A percentile compares a stretch with the other conserved stretches of the same genome.
These are phyloP conservation scores for Polypterus bichir DNA, from an alignment of 2,113 vertebrate genomes.

Conservation along the genomic window DNA sequence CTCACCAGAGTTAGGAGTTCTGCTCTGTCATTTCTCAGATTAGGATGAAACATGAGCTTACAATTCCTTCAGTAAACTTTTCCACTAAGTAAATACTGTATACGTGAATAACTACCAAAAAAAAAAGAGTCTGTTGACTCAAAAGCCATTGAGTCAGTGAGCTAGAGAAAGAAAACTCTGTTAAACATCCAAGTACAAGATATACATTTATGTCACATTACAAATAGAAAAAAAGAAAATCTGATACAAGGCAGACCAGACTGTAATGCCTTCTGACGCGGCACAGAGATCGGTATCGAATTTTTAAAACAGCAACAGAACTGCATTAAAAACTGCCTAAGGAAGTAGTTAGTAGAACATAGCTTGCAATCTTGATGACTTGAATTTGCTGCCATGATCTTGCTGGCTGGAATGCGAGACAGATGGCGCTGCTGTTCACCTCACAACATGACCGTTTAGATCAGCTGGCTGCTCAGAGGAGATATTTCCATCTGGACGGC, in stretches of 20 bases:
- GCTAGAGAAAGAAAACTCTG: not conserved
- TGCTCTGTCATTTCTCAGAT: too few species aligned
- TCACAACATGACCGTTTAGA: conserved; percentile 1
- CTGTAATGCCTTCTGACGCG: not conserved
- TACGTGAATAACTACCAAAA: too few species aligned
- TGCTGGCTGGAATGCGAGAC: conserved; percentile 2
- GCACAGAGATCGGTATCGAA: not conserved
- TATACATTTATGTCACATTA: not conserved
- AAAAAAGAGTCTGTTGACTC: too few species aligned
- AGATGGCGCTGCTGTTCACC: conserved; percentile 4
- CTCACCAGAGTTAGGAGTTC: too few species aligned
- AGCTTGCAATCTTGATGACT: not conserved
- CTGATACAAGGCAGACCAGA: not conserved
- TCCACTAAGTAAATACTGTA: too few species aligned
- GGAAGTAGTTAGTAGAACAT: not conserved
- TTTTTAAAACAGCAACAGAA: not conserved
- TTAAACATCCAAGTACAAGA: not conserved
- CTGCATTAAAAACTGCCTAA: not conserved
- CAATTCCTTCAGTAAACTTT: too few species aligned
- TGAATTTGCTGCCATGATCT: not conserved
- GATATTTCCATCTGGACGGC: not conserved
- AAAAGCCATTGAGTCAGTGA: too few species aligned
- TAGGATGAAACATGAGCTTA: too few species aligned
- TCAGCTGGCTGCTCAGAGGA: conserved; percentile 1
- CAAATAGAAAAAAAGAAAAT: not conserved